A percentile compares a stretch with the other conserved stretches of the same genome.
These are phyloP conservation scores for Drosophila limbata DNA, from an alignment of 2,888 invertebrate genomes.

Conservation along the genomic window DNA sequence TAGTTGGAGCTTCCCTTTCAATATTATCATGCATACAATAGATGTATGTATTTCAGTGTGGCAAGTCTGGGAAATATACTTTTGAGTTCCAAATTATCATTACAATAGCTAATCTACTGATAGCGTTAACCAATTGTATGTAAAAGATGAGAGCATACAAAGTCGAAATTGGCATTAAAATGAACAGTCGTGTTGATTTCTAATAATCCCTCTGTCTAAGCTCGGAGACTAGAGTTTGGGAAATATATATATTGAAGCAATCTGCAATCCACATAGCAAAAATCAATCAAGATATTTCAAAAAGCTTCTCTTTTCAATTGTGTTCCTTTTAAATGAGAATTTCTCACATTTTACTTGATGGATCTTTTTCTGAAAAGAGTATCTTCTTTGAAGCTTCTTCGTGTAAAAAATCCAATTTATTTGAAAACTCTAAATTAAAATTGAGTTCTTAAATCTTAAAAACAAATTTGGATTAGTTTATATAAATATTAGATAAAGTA, in stretches of 20 bases:
- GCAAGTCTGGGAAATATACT: conserved; percentile 34
- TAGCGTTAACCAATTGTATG: conserved; percentile 6
- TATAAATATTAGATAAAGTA: too few relatives aligned
- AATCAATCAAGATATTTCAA: too few relatives aligned
- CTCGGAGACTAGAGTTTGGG: background rate
- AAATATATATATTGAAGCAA: background rate
- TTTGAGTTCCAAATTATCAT: conserved; percentile 13
- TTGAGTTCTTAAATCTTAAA: too few relatives aligned
- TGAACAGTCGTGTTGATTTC: background rate
- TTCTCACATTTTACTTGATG: too few relatives aligned
- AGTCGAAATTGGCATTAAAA: background rate
- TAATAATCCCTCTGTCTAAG: background rate
- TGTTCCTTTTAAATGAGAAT: too few relatives aligned
- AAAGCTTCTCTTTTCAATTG: too few relatives aligned
- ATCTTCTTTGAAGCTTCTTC: too few relatives aligned
- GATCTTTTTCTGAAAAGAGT: too few relatives aligned
- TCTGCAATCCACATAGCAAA: background rate
- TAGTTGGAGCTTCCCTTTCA: conserved; percentile 8
- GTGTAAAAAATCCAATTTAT: too few relatives aligned
- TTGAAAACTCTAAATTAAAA: too few relatives aligned
- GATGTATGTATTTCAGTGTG: conserved; percentile 1
- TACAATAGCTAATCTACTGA: conserved; percentile 21
- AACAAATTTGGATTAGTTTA: too few relatives aligned
- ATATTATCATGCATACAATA: conserved; percentile 2
- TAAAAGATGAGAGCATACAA: background rate